Evolutionary conservation across 2,113 vertebrate species (phyloP).

Genomic region (Picathartes gymnocephalus): DNA sequence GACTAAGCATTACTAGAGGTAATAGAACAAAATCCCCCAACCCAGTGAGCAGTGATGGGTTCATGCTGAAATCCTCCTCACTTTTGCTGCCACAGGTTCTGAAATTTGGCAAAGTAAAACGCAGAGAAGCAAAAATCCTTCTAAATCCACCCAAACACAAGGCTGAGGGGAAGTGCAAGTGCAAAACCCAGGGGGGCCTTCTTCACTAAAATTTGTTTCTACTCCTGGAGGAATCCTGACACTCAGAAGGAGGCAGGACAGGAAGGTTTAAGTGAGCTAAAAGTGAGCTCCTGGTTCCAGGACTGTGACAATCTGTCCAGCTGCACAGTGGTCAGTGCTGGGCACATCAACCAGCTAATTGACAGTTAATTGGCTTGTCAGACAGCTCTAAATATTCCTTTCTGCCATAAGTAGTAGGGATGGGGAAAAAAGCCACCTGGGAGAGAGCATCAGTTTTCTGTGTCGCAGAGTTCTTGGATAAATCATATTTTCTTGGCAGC

Average conservation of each 20-base stretch:
- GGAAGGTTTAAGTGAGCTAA: not conserved
- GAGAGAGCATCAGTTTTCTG: not conserved
- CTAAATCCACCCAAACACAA: not conserved
- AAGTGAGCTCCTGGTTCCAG: not conserved
- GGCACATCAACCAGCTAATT: not conserved
- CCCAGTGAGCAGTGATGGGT: not conserved
- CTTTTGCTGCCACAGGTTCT: not conserved
- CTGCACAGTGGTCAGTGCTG: not conserved
- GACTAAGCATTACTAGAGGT: not conserved
- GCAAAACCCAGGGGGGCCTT: rapidly evolving
- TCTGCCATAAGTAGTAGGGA: not conserved
- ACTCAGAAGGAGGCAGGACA: not conserved
- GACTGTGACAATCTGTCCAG: not conserved
- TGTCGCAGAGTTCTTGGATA: not conserved
- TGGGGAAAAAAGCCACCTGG: not conserved
- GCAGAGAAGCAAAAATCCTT: not conserved
- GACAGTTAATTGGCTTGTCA: not conserved
- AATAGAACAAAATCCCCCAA: not conserved
- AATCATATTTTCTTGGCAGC: slow-evolving; percentile 7
- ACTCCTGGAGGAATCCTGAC: not conserved
- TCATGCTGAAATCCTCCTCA: not conserved
- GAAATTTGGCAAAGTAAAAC: not conserved
- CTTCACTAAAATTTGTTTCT: not conserved
- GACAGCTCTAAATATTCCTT: not conserved
- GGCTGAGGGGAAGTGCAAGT: not conserved